Evolutionary conservation across 2,888 invertebrate species (phyloP), one percentile per base, ranked within the genome.

Genomic region (Pemphredon lugubris): DNA sequence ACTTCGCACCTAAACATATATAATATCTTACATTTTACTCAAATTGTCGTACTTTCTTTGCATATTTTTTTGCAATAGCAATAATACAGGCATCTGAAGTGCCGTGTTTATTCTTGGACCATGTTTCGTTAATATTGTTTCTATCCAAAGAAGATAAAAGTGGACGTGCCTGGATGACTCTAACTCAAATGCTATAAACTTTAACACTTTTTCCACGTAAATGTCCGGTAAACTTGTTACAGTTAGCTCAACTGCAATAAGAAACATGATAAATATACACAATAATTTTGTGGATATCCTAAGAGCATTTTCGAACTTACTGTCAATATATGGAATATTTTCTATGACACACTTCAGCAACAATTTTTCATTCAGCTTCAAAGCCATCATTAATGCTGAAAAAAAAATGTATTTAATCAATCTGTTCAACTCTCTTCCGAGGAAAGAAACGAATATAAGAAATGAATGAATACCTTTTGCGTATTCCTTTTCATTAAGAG

Each of bases 71-170:
- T 97, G 96, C 20, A 97, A 83, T 0, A 93, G 92, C 54, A 96
- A 88, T 7, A 98, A 88, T 0, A 93, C 92, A 37, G 94, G 92
- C 90, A 94, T 91, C 70, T 94, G 92, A 85, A 93, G 90, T 83
- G 92, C 89, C 74, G 92, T 77, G 87, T 91, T 88, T 70, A 92
- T 89, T 77, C 85, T 89, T 0, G 93, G 91, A 6, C 94, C 94
- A 85, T 94, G 94, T 32, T 90, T 88, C 0, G 93, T 93, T 34
- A 98, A 88, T 1, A 97, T 88, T 13, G 91, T 90, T 79, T 94
- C 92, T 37, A 94, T 91, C 98, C 98, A 98, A 44, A 92, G 90
- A 34, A 98, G 90, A 86, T 98, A 96, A 86, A 97, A 98, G 84
- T 98, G 96, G 40, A 99, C 86, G 86, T 98, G 98, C 0, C 93